Base-by-base conservation (phyloP, 2,888 invertebrate genomes). In the Pterostichus niger region DNA sequence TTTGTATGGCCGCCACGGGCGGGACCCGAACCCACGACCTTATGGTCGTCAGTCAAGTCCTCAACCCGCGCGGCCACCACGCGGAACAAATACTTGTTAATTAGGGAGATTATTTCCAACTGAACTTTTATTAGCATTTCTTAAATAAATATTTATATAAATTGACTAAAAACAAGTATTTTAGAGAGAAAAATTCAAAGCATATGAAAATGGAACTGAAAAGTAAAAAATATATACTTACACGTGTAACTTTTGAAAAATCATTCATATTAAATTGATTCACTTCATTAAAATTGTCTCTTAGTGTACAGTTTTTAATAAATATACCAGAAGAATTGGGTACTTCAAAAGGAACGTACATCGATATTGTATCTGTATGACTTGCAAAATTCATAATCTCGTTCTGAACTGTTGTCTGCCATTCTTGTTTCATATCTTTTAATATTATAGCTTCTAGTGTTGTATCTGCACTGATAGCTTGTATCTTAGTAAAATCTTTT, bases 221-320 rank as follows among this genome's bases (percentile, higher is more conserved):
- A 1, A 71, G 3, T 9, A 68, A 17, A 17, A 13, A 46, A 31
- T 10, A 7, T 52, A 52, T 31, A 56, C 79, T 17, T 79, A 79
- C 79, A 13, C 68, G 17, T 33, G 64, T 49, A n/a, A 52, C 40
- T 31, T 33, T 17, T 52, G 80, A 33, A 31, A 80, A 68, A 4
- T 24, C 33, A 13, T 31, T 0, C 80, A 80, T 68, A 33, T 64
- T 68, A 52, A 68, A 64, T 13, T n/a, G 9, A n/a, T 46, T 13
- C 1, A 10, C 10, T 11, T 15, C 24, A 61, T 40, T 9, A 17
- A 31, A 17, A 13, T 46, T 33, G 33, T 64, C 68, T 33, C 31
- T 80, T 13, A 80, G 7, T 10, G 35, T 68, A 52, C 80, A 80
- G 46, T 80, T 80, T n/a, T 64, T 49, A 5, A 80, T 31, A 15